A percentile compares a stretch with the other conserved stretches of the same genome.
Evolutionary conservation across 2,113 vertebrate genomes (phyloP).

Genomic region (Perca flavescens): DNA sequence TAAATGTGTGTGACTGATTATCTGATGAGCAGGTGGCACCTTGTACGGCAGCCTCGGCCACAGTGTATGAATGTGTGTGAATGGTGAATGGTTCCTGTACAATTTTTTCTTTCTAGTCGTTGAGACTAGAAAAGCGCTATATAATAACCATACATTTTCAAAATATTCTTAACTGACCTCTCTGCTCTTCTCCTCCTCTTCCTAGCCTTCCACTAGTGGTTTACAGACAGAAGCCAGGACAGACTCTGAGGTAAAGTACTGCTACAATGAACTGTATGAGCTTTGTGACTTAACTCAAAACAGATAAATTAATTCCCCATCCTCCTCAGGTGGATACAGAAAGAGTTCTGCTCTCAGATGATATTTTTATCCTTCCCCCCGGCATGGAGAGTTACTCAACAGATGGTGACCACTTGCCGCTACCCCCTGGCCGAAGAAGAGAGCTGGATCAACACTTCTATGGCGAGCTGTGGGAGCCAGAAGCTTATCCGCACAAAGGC

Average conservation of each 20-base stretch:
- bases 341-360: constrained; percentile 75
- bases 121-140: too few relatives aligned
- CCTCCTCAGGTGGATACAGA: constrained; percentile 47
- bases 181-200: not conserved
- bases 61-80: too few relatives aligned
- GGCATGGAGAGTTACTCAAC: constrained; percentile 84
- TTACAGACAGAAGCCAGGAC: not conserved
- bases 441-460: constrained; percentile 85
- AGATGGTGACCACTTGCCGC: constrained; percentile 85
- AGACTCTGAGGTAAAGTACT: constrained; percentile 27
- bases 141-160: not conserved
- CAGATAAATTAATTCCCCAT: not conserved
- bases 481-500: constrained; percentile 32
- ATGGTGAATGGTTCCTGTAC: too few relatives aligned
- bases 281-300: not conserved
- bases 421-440: constrained; percentile 76
- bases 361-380: constrained; percentile 78
- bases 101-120: too few relatives aligned
- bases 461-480: constrained; percentile 59
- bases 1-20: too few relatives aligned
- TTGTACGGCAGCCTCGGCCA: too few relatives aligned
- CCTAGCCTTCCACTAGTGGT: constrained; percentile 1
- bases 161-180: not conserved
- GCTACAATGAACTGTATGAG: not conserved
- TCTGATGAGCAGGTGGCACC: too few relatives aligned